Percentiles rank a stretch among this genome's conserved stretches.
Evolutionary conservation across 2,797 vertebrate species (phyloP).

Genomic region (Phataginus tricuspis): DNA sequence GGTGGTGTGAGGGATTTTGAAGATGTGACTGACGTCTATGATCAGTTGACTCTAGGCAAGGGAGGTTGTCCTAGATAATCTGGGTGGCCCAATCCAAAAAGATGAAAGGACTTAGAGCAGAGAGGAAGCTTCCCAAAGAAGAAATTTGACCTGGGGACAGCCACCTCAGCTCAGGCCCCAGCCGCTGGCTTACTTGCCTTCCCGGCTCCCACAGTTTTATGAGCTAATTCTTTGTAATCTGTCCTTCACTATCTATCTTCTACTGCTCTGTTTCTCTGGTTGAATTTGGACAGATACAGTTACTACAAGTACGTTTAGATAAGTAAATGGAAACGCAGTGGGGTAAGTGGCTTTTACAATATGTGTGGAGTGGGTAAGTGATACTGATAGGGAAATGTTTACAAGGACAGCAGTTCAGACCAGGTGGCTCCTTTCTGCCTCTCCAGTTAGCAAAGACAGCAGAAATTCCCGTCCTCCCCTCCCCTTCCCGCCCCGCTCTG

Average conservation of each 20-base stretch:
- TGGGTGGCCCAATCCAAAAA: background rate
- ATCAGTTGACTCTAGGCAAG: background rate
- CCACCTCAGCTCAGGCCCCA: background rate
- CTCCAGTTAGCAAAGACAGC: too few species aligned
- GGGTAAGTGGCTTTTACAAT: background rate
- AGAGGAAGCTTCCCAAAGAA: background rate
- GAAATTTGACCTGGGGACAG: background rate
- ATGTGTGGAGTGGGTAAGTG: background rate
- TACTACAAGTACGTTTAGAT: background rate
- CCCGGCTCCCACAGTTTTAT: too few species aligned
- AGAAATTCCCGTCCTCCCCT: too few species aligned
- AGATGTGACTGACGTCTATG: background rate
- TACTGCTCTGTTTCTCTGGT: background rate
- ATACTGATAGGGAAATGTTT: too few species aligned
- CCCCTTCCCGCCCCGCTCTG: too few species aligned
- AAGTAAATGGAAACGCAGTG: background rate
- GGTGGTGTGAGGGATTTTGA: background rate
- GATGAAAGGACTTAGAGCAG: background rate
- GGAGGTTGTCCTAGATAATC: background rate
- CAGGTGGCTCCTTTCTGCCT: too few species aligned
- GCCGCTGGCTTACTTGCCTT: background rate
- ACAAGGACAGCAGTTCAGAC: too few species aligned
- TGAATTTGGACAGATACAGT: background rate
- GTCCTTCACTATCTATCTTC: background rate
- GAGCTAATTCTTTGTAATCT: background rate